Percentiles rank a stretch among this genome's conserved stretches.
Evolutionary conservation across 1,140 invertebrate species (phyloP).

Genomic region (Drosophila tani): DNA sequence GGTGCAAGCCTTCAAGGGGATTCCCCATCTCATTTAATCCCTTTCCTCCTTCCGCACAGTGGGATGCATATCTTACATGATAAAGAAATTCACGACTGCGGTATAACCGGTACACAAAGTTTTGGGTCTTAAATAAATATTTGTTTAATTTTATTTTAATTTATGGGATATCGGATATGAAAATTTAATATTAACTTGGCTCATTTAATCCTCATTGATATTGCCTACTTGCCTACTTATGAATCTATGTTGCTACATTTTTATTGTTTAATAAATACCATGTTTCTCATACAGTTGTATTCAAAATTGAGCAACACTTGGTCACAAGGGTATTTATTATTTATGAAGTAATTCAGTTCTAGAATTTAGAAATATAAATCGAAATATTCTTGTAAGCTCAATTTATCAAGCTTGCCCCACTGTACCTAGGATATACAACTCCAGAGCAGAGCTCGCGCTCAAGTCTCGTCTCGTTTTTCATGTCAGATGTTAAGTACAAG

Average conservation of each 20-base stretch:
- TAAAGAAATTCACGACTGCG: too few relatives aligned
- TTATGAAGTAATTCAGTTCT: background rate
- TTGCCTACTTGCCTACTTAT: too few relatives aligned
- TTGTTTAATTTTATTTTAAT: too few relatives aligned
- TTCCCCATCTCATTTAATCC: slow-evolving; percentile 1
- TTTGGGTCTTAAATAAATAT: too few relatives aligned
- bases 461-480: slow-evolving; percentile 39
- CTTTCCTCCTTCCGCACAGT: slow-evolving; percentile 25
- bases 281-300: too few relatives aligned
- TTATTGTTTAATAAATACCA: too few relatives aligned
- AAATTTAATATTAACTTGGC: too few relatives aligned
- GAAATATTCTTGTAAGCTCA: background rate
- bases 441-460: slow-evolving; percentile 1
- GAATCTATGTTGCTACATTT: too few relatives aligned
- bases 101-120: too few relatives aligned
- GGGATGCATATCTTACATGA: background rate
- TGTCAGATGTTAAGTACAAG: slow-evolving; percentile 76
- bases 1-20: slow-evolving; percentile 45
- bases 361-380: background rate
- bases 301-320: too few relatives aligned
- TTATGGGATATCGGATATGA: too few relatives aligned
- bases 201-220: too few relatives aligned
- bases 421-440: background rate
- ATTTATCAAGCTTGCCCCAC: background rate
- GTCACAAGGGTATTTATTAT: background rate